These are phyloP conservation scores for Spilarctia lutea DNA, from an alignment of 2,888 invertebrate genomes.

Conservation along the genomic window DNA sequence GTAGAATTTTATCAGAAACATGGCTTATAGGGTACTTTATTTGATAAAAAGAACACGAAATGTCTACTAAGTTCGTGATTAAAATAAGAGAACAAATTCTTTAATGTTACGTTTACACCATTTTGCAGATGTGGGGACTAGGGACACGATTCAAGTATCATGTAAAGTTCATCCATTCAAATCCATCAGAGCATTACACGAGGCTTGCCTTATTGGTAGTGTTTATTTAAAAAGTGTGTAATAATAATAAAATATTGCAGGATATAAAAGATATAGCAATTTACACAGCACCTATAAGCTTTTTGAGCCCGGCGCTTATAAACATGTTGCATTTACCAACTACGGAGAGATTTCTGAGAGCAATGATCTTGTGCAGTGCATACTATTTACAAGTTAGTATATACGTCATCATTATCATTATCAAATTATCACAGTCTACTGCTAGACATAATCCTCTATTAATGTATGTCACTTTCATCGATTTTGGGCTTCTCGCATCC, in stretches of 20 bases:
- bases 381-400: slow-evolving; percentile 86
- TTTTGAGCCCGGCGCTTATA: slow-evolving; percentile 87
- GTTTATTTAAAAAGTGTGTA: neutral
- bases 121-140: neutral
- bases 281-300: slow-evolving; percentile 82
- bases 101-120: neutral
- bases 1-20: neutral
- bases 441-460: no score
- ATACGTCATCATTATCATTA: neutral
- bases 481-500: no score
- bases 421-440: no score
- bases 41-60: neutral
- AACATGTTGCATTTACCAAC: slow-evolving; percentile 86
- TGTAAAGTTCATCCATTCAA: no score
- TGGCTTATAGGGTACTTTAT: neutral
- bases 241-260: slow-evolving; percentile 49
- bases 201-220: neutral
- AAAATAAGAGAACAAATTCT: neutral
- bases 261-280: slow-evolving; percentile 85
- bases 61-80: neutral
- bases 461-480: no score
- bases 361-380: slow-evolving; percentile 88
- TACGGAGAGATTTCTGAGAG: slow-evolving; percentile 88
- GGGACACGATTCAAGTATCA: no score
- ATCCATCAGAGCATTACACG: no score